Conservation (phyloP, 2,888 invertebrate genomes). For the Apomyelois bistriatella region DNA sequence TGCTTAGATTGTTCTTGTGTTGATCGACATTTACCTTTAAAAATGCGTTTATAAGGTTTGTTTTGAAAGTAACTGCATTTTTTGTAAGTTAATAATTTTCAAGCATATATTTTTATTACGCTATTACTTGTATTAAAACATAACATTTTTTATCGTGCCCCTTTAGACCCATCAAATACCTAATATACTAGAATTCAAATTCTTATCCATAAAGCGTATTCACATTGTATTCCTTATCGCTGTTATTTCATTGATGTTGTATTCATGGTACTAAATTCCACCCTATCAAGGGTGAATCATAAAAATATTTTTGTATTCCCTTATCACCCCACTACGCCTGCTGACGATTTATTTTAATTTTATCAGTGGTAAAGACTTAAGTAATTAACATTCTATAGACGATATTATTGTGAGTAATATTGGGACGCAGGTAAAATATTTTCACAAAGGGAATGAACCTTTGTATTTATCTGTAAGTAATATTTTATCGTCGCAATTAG, state of each 20-base stretch:
- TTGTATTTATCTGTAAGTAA: background rate
- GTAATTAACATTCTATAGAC: slow-evolving; percentile 68
- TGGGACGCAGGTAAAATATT: slow-evolving; percentile 7
- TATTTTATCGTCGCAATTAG: slow-evolving; percentile 1
- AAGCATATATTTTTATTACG: too few relatives aligned
- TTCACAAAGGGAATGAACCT: background rate
- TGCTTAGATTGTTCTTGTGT: too few relatives aligned
- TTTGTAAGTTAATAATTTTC: too few relatives aligned
- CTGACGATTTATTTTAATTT: slow-evolving; percentile 17
- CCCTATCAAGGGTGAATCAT: slow-evolving; percentile 9
- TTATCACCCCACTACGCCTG: slow-evolving; percentile 4
- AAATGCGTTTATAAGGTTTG: too few relatives aligned
- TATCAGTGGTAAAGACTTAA: slow-evolving; percentile 44
- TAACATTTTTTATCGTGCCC: too few relatives aligned
- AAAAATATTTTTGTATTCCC: slow-evolving; percentile 9
- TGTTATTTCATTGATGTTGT: background rate
- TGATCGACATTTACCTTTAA: too few relatives aligned
- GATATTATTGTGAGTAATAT: slow-evolving; percentile 27
- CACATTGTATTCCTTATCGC: background rate
- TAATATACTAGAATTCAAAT: too few relatives aligned
- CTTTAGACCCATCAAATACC: too few relatives aligned
- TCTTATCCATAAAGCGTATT: too few relatives aligned
- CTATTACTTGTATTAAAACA: too few relatives aligned
- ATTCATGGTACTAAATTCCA: background rate
- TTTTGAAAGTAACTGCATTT: too few relatives aligned